Evolutionary conservation across 2,113 vertebrate species (phyloP).

Genomic region (Lepus americanus): DNA sequence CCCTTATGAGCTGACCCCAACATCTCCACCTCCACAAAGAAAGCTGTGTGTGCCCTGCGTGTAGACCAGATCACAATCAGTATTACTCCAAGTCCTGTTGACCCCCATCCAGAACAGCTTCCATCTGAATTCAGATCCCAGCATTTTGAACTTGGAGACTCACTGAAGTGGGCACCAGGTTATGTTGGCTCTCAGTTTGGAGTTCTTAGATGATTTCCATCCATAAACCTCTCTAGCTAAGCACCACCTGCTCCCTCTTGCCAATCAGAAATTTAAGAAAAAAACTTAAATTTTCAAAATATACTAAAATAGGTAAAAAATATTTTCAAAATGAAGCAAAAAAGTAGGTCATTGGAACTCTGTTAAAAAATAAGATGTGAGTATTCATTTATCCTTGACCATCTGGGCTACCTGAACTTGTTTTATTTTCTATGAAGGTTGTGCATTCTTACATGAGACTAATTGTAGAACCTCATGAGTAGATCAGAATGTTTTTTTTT

Average conservation of each 20-base stretch:
- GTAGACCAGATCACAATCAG: not conserved
- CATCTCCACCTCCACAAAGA: not conserved
- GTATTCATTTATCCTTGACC: not conserved
- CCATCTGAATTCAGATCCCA: not conserved
- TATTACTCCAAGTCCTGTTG: not conserved
- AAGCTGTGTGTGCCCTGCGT: slow-evolving; percentile 1
- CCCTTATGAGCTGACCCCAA: not conserved
- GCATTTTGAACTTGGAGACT: not conserved
- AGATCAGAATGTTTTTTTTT: not conserved
- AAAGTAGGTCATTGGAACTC: not conserved
- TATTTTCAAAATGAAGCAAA: not conserved
- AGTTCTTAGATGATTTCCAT: not conserved
- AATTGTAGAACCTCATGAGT: not conserved
- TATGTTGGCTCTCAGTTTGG: not conserved
- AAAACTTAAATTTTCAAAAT: not conserved
- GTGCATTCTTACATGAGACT: not conserved
- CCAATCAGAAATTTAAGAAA: not conserved
- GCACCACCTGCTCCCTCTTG: not conserved
- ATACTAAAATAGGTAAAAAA: not conserved
- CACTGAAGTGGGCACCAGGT: not conserved
- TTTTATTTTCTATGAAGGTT: slow-evolving; percentile 27
- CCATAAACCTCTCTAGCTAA: not conserved
- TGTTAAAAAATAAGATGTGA: not conserved
- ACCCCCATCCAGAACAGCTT: not conserved
- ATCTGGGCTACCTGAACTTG: not conserved